Evolutionary conservation across 2,888 invertebrate genomes (phyloP), one percentile per base, ranked within the genome.

Genomic region (Drosophila algonquin): DNA sequence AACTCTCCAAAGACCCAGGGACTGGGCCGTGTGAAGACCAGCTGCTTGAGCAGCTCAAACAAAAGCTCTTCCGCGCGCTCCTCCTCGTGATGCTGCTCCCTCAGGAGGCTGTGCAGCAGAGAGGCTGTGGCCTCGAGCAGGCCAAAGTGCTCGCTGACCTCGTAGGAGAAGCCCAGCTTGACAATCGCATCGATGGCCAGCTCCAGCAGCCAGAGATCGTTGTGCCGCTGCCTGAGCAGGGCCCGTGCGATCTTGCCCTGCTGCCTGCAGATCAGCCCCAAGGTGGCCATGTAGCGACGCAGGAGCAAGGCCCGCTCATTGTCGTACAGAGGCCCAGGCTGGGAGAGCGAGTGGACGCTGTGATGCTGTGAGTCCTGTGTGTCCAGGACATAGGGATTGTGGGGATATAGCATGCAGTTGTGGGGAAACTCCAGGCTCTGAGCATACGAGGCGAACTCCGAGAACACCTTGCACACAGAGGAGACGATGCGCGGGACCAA

Each of bases 371-470:
- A 55, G 1, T 75, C 69, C 55, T 18, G 6, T 52, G 51, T 54
- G 1, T 75, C 69, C 44, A 90, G 53, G 21, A 83, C 79, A 50
- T 88, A 87, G 6, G 81, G 76, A 44, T 86, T 79, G 72, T 90
- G 85, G 0, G 90, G 87, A 79, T 88, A 81, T n/a, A 87, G 59
- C 35, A 79, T 76, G 35, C 83, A 82, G 47, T 89, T 87, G 45
- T 89, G 89, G 1, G 87, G 85, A 51, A 86, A 81, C 32, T 91
- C 87, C 53, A 91, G 75, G 32, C 82, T 89, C 47, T 91, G 87
- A 0, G 85, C 85, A 64, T 91, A 91, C 0, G 89, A 80, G 87
- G 89, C 90, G 57, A 91, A 91, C 58, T 91, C 91, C 0, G 80
- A 67, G 44, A 91, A 77, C 0, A 91, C 91, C 75, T 80, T 86